Evolutionary conservation across 2,888 invertebrate species (phyloP).

Genomic region (Amphipyra berbera): DNA sequence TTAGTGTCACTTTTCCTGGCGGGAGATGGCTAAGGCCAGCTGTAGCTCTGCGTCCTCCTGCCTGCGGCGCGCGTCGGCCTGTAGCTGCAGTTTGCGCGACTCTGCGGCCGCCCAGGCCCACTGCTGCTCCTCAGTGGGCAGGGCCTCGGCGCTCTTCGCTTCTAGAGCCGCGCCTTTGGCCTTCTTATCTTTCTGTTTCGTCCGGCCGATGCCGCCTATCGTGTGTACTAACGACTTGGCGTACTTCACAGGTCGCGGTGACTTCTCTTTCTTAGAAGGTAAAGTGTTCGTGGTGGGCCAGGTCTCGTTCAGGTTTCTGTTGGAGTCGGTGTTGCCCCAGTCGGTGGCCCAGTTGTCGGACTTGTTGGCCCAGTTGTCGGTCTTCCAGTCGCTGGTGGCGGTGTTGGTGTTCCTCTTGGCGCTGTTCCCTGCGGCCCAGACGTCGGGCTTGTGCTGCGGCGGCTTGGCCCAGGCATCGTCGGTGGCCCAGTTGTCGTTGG

Average conservation of each 20-base stretch:
- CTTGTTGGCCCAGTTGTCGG: conserved; percentile 77
- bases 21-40: conserved; percentile 92
- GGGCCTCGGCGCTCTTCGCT: conserved; percentile 65
- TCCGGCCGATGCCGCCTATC: conserved; percentile 84
- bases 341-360: conserved; percentile 77
- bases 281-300: conserved; percentile 81
- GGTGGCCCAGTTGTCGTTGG: conserved; percentile 82
- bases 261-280: conserved; percentile 84
- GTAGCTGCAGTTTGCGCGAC: conserved; percentile 88
- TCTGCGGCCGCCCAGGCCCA: conserved; percentile 93
- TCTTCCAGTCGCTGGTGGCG: conserved; percentile 69
- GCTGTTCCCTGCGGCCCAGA: conserved; percentile 60
- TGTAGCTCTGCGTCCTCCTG: conserved; percentile 93
- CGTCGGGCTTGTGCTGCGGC: conserved; percentile 67
- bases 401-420: conserved; percentile 57
- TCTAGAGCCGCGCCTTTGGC: conserved; percentile 62
- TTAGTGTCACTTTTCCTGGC: conserved; percentile 78
- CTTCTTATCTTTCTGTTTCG: conserved; percentile 80
- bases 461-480: conserved; percentile 86
- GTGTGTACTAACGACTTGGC: conserved; percentile 85
- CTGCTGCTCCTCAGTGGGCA: conserved; percentile 92
- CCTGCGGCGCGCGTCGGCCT: conserved; percentile 89
- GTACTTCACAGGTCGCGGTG: conserved; percentile 85
- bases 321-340: conserved; percentile 70
- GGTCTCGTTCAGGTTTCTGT: conserved; percentile 82